These are phyloP conservation scores for Calycopis cecrops DNA, from an alignment of 1,140 invertebrate genomes.

Conservation along the genomic window DNA sequence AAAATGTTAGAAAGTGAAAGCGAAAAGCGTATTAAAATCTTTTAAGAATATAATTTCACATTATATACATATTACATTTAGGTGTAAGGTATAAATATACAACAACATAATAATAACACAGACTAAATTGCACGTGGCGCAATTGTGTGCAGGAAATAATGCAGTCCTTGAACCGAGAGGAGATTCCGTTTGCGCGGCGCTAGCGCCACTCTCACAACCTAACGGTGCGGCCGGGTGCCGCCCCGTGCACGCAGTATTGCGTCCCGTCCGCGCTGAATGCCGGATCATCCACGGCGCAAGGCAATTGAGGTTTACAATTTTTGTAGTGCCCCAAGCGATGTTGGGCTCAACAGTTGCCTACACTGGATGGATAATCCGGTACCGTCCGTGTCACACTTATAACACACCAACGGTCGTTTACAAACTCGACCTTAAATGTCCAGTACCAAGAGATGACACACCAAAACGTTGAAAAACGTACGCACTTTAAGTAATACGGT, in stretches of 20 bases:
- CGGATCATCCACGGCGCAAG: not conserved
- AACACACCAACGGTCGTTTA: no score
- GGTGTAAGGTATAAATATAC: slow-evolving; percentile 68
- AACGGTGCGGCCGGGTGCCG: slow-evolving; percentile 20
- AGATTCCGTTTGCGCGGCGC: slow-evolving; percentile 60
- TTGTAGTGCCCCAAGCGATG: no score
- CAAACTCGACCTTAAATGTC: no score
- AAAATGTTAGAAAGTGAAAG: slow-evolving; percentile 68
- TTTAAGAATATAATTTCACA: slow-evolving; percentile 71
- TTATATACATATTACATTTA: slow-evolving; percentile 72
- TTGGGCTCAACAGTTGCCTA: not conserved
- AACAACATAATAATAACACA: slow-evolving; percentile 74
- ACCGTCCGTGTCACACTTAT: no score
- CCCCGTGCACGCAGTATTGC: not conserved
- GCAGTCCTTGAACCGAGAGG: slow-evolving; percentile 66
- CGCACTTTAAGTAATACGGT: not conserved
- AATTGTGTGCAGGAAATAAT: slow-evolving; percentile 66
- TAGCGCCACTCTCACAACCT: slow-evolving; percentile 57
- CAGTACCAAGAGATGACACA: not conserved
- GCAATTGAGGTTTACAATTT: no score
- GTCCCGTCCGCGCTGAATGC: not conserved
- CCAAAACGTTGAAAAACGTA: not conserved
- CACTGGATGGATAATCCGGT: no score
- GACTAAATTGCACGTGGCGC: slow-evolving; percentile 72
- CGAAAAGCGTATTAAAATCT: slow-evolving; percentile 71